Percentiles rank a stretch among this genome's conserved stretches.
phyloP scores from a whole-genome alignment of 2,797 vertebrate genomes.

The Melanotaenia parkinsoni region DNA sequence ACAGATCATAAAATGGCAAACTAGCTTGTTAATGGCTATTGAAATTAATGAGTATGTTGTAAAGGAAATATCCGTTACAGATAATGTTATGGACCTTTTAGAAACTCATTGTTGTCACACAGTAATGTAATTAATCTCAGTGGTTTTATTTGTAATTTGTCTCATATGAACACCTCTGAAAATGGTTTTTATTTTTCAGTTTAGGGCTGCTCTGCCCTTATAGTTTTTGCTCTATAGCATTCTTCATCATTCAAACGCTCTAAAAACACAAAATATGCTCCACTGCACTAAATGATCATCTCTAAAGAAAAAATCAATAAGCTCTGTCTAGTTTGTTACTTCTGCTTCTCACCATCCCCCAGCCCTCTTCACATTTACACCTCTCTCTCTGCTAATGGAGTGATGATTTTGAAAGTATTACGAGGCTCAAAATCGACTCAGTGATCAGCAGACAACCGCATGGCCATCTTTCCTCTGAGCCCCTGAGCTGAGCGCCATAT shows the following conservation, averaged over 20 bases:
- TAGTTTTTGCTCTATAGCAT: slow-evolving; percentile 24
- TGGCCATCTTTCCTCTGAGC: slow-evolving; percentile 55
- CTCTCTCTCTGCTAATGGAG: slow-evolving; percentile 52
- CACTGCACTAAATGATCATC: slow-evolving; percentile 65
- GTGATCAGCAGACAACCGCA: slow-evolving; percentile 33
- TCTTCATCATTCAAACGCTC: slow-evolving; percentile 39
- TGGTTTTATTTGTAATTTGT: not conserved
- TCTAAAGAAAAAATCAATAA: slow-evolving; percentile 70
- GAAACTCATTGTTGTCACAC: slow-evolving; percentile 35
- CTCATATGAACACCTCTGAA: slow-evolving; percentile 19
- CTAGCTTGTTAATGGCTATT: slow-evolving; percentile 58
- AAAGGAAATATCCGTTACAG: slow-evolving; percentile 55
- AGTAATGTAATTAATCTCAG: slow-evolving; percentile 38
- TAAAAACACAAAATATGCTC: slow-evolving; percentile 61
- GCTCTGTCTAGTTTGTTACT: slow-evolving; percentile 65
- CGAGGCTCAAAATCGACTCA: slow-evolving; percentile 52
- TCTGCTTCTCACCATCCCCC: slow-evolving; percentile 28
- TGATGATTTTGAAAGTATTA: slow-evolving; percentile 66
- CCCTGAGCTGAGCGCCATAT: slow-evolving; percentile 41
- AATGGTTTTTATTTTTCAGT: slow-evolving; percentile 30
- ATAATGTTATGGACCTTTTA: slow-evolving; percentile 42
- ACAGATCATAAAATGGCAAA: slow-evolving; percentile 54
- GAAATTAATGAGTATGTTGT: slow-evolving; percentile 24
- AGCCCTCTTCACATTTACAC: slow-evolving; percentile 20
- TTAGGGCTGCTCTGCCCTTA: slow-evolving; percentile 22